Conservation (phyloP, 2,797 vertebrate species). For the Crypturellus tataupa region DNA sequence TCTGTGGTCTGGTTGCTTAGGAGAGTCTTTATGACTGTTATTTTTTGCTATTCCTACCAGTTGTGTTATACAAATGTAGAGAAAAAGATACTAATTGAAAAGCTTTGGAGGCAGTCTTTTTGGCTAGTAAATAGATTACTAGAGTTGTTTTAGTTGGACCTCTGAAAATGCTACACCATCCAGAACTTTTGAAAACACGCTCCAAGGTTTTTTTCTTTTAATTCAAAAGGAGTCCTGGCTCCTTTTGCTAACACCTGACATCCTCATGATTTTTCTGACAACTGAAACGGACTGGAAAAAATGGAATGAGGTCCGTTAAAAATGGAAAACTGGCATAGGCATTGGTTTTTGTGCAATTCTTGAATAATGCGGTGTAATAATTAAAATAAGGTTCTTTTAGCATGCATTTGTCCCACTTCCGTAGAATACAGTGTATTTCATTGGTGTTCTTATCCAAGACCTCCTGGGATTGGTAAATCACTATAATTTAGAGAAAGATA, state of each 20-base stretch:
- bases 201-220: not conserved
- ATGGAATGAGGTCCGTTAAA: not conserved
- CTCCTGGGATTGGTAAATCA: not conserved
- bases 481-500: not conserved
- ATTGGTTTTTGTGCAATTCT: not conserved
- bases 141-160: not conserved
- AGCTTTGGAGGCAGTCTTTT: not conserved
- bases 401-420: not conserved
- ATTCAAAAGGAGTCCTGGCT: not conserved
- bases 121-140: not conserved
- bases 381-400: not conserved
- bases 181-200: not conserved
- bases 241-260: fast-evolving
- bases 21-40: not conserved
- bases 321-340: not conserved
- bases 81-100: not conserved
- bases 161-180: not conserved
- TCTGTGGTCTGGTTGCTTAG: not conserved
- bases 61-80: not conserved
- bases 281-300: not conserved
- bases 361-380: not conserved
- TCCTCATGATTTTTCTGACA: not conserved
- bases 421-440: not conserved
- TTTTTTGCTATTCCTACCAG: not conserved
- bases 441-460: not conserved